These are phyloP conservation scores for Coccyzus lansbergi DNA, from an alignment of 2,797 vertebrate species.

Conservation along the genomic window DNA sequence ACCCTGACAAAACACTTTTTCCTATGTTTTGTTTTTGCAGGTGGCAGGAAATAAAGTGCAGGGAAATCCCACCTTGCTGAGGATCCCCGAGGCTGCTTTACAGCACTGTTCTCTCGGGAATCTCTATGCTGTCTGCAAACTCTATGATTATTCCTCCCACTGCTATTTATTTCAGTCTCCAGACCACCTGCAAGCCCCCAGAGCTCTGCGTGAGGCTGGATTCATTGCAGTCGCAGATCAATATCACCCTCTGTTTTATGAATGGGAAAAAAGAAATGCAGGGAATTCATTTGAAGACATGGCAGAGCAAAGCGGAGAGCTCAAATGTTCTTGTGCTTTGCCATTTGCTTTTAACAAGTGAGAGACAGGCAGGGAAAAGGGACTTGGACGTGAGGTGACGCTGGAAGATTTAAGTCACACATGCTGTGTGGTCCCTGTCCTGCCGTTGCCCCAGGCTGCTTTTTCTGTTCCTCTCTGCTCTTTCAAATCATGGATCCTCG, in stretches of 20 bases:
- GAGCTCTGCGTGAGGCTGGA: slow-evolving; percentile 1
- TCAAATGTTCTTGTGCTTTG: not conserved
- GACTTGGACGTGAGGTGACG: not conserved
- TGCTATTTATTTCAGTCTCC: not conserved
- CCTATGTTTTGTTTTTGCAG: not conserved
- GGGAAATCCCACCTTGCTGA: slow-evolving; percentile 19
- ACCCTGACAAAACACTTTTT: not conserved
- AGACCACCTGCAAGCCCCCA: slow-evolving; percentile 25
- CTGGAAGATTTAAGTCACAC: not conserved
- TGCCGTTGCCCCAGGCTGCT: not conserved
- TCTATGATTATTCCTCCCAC: slow-evolving; percentile 43
- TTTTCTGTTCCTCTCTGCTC: not conserved
- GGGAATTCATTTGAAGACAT: not conserved
- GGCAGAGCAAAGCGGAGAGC: not conserved
- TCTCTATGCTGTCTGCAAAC: not conserved
- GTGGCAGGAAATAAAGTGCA: slow-evolving; percentile 5
- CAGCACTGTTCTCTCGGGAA: not conserved
- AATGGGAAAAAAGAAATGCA: not conserved
- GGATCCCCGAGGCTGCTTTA: slow-evolving; percentile 1
- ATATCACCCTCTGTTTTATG: not conserved
- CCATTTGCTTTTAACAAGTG: not conserved
- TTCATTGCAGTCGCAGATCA: not conserved
- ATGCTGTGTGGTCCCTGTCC: not conserved
- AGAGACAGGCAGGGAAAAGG: not conserved
- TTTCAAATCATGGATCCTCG: slow-evolving; percentile 72